A percentile compares a stretch with the other conserved stretches of the same genome.
Conservation (phyloP, 2,113 vertebrate genomes). For the Engraulis encrasicolus region DNA sequence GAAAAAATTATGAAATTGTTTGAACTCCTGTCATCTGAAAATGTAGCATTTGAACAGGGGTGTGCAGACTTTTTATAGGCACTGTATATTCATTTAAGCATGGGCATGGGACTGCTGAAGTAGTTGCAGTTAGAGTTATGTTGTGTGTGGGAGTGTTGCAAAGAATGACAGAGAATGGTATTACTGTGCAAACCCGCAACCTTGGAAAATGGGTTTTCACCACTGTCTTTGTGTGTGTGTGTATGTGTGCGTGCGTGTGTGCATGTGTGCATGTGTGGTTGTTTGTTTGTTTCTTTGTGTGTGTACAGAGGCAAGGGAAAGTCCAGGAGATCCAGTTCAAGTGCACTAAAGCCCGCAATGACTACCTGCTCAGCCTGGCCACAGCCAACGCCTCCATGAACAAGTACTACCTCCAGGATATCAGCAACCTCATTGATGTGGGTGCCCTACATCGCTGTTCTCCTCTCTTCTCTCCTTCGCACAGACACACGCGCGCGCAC, state of each 20-base stretch:
- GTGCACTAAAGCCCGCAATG: constrained; percentile 85
- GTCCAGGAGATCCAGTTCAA: constrained; percentile 82
- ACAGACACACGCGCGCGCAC: no score
- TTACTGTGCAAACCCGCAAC: neutral
- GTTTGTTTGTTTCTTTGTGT: neutral
- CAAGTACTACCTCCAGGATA: constrained; percentile 83
- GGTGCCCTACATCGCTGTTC: constrained; percentile 52
- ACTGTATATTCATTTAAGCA: no score
- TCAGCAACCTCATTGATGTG: constrained; percentile 84
- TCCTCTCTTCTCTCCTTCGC: neutral
- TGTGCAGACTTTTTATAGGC: no score
- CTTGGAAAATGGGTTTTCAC: constrained; percentile 4
- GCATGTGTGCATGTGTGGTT: neutral
- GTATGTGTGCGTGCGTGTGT: neutral
- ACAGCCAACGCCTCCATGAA: constrained; percentile 81
- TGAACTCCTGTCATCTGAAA: no score
- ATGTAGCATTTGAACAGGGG: no score
- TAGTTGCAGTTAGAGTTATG: neutral
- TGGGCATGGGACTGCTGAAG: neutral
- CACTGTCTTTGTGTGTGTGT: constrained; percentile 9
- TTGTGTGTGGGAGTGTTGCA: neutral
- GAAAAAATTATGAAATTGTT: no score
- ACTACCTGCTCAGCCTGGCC: constrained; percentile 85
- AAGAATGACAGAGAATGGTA: constrained; percentile 12
- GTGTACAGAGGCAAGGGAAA: constrained; percentile 80